Evolutionary conservation across 1,140 invertebrate genomes (phyloP).

Genomic region (Cyrtorhinus lividipennis): DNA sequence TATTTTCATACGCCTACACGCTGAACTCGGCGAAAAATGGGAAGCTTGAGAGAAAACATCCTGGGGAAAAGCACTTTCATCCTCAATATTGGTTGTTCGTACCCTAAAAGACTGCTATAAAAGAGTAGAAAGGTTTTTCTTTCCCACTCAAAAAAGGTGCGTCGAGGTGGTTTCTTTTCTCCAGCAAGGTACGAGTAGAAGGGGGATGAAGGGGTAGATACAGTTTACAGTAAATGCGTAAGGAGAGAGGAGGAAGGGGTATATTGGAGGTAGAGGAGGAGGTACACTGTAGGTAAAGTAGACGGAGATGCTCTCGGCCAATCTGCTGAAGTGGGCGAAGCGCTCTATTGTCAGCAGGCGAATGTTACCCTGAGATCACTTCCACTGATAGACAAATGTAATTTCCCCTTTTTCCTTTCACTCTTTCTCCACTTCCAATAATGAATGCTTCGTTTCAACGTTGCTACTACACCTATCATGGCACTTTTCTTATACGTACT

Average conservation of each 20-base stretch:
- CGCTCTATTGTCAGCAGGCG: not conserved
- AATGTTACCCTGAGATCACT: not conserved
- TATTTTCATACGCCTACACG: too few species aligned
- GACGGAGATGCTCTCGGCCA: not conserved
- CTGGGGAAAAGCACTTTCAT: not conserved
- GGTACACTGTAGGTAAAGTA: slow-evolving; percentile 8
- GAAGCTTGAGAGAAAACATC: not conserved
- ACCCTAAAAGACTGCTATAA: not conserved
- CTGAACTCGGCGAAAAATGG: too few species aligned
- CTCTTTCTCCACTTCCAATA: too few species aligned
- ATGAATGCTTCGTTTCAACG: too few species aligned
- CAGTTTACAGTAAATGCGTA: too few species aligned
- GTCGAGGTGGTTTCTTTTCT: too few species aligned
- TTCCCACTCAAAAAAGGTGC: not conserved
- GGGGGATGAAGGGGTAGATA: too few species aligned
- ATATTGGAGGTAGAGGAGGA: too few species aligned
- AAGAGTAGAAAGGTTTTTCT: not conserved
- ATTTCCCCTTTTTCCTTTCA: not conserved
- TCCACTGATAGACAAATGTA: not conserved
- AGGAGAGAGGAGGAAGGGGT: too few species aligned
- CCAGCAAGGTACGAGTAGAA: too few species aligned
- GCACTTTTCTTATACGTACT: too few species aligned
- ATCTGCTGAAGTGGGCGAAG: not conserved
- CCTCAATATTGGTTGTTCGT: not conserved
- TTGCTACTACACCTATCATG: too few species aligned